phyloP scores from a whole-genome alignment of 1,140 invertebrate species.

The Eufriesea mexicana region DNA sequence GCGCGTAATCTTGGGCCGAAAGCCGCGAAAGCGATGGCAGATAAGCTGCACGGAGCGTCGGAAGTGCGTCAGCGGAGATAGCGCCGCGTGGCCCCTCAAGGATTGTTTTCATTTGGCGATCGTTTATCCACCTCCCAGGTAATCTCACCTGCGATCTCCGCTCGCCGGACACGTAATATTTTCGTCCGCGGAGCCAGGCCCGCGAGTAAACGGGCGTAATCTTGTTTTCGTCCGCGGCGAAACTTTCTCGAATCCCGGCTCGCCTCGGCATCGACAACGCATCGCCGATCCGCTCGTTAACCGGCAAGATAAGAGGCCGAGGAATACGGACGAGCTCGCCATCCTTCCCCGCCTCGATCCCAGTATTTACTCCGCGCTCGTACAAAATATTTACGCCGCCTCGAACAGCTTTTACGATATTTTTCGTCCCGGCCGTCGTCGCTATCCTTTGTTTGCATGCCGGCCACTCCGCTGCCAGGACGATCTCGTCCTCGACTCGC shows the following conservation, averaged over 20 bases:
- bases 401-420: slow-evolving; percentile 13
- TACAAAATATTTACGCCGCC: slow-evolving; percentile 32
- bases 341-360: neutral
- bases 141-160: slow-evolving; percentile 14
- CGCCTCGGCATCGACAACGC: neutral
- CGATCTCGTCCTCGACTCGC: neutral
- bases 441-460: slow-evolving; percentile 18
- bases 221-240: slow-evolving; percentile 25
- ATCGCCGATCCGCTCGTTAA: slow-evolving; percentile 15
- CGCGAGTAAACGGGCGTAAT: neutral
- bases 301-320: neutral
- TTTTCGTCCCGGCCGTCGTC: neutral
- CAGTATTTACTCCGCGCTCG: slow-evolving; percentile 10
- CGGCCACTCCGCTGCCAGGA: slow-evolving; percentile 1
- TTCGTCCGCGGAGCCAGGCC: neutral
- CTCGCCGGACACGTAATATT: slow-evolving; percentile 7
- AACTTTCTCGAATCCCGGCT: slow-evolving; percentile 10
- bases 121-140: neutral
- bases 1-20: neutral
- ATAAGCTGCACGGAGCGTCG: neutral
- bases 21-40: neutral
- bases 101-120: slow-evolving; percentile 11
- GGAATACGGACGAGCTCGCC: neutral
- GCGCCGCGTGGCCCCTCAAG: neutral
- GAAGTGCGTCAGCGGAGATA: neutral